These are phyloP conservation scores for Frankliniella fusca DNA, from an alignment of 2,888 invertebrate genomes.

Conservation along the genomic window DNA sequence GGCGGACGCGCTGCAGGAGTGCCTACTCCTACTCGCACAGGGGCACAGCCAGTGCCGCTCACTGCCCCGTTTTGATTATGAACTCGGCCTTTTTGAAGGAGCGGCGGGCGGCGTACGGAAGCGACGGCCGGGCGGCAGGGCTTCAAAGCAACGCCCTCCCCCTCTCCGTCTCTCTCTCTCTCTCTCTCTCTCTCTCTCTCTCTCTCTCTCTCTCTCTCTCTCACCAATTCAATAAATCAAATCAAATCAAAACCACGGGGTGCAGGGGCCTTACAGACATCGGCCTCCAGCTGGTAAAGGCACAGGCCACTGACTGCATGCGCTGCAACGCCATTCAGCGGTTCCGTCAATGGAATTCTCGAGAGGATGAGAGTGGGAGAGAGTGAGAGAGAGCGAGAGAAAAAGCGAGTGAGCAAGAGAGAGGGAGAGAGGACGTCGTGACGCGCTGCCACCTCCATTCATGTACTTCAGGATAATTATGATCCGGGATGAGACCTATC, in stretches of 20 bases:
- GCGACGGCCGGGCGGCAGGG: background rate
- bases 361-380: conserved; percentile 28
- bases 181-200: conserved; percentile 24
- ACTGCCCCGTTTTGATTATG: conserved; percentile 14
- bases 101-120: background rate
- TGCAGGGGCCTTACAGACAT: too few species aligned
- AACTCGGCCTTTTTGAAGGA: background rate
- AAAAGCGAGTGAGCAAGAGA: conserved; percentile 33
- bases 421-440: conserved; percentile 15
- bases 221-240: too few species aligned
- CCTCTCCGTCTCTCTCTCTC: conserved; percentile 31
- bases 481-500: too few species aligned
- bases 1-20: too few species aligned
- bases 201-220: conserved; percentile 8
- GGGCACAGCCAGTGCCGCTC: background rate
- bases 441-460: too few species aligned
- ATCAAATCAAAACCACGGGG: too few species aligned
- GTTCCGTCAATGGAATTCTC: background rate
- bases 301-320: too few species aligned
- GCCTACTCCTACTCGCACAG: too few species aligned
- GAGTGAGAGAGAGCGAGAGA: conserved; percentile 30
- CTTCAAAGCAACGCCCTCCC: background rate
- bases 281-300: too few species aligned
- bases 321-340: too few species aligned
- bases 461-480: too few species aligned